Evolutionary conservation across 2,113 vertebrate species (phyloP), one percentile per base, ranked within the genome.

Genomic region (Natator depressus): DNA sequence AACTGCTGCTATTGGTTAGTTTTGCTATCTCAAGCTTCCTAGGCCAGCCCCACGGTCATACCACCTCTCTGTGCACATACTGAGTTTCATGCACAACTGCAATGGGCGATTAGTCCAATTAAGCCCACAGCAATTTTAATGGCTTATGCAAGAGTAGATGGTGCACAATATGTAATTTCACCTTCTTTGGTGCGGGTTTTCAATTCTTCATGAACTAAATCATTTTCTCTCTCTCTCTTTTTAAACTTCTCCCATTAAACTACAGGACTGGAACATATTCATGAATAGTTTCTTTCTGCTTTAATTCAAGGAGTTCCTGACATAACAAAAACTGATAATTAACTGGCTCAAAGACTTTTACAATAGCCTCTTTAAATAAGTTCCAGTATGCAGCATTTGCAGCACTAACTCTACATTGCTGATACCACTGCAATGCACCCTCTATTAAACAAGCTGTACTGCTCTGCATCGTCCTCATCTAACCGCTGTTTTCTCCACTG

Each of bases 301-400:
- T 97, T 98, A 97, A 98, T 97, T 98, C 91, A 93, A 98, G 97
- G 97, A 98, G 98, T 95, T 98, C 98, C 98, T 98, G 98, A 98
- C 98, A 98, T 98, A 98, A 98, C 98, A 98, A 98, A 98, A 98
- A 97, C 98, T 98, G 95, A 98, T 98, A 98, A 98, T 98, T 98
- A 98, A 98, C 98, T 97, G 97, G 93, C 97, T 98, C 7, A 5
- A 96, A 98, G 97, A 97, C 92, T 97, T 98, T 98, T 98, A 98
- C 98, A 98, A 98, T 98, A 97, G 98, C 92, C 92, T 98, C 94
- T 98, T 98, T 97, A 98, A 98, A 97, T 96, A 97, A 97, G 95
- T 97, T 93, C 96, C 98, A 95, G 42, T 57, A 92, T 75, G 90
- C n/a, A 0, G 96, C 93, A 87, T 96, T 94, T 81, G 78, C 93